Conservation (phyloP, 1,140 invertebrate species). For the Acromyrmex echinatior region DNA sequence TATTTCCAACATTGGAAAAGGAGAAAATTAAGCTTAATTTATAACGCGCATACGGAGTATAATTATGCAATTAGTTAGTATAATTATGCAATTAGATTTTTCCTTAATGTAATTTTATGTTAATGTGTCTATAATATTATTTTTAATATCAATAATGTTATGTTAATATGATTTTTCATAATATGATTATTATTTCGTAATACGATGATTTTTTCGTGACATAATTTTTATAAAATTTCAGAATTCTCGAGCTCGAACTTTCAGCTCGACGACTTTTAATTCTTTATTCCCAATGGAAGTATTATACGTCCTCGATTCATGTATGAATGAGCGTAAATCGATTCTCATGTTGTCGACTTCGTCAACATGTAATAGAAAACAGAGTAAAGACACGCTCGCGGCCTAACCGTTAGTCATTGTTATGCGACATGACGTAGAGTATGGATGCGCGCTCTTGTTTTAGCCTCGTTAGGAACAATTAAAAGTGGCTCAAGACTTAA, state of each 20-base stretch:
- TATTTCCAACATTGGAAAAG: background rate
- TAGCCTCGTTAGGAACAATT: conserved; percentile 80
- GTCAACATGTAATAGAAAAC: conserved; percentile 62
- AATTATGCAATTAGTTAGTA: background rate
- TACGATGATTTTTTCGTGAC: too few species aligned
- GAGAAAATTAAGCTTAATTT: background rate
- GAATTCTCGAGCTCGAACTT: background rate
- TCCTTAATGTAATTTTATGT: background rate
- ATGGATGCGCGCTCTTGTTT: conserved; percentile 50
- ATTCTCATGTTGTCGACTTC: conserved; percentile 23
- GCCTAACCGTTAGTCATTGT: conserved; percentile 77
- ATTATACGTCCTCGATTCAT: background rate
- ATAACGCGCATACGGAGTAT: background rate
- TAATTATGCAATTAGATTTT: background rate
- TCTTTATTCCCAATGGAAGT: background rate
- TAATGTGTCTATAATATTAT: too few species aligned
- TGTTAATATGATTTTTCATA: too few species aligned
- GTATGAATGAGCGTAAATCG: conserved; percentile 38
- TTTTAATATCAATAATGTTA: too few species aligned
- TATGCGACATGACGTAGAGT: conserved; percentile 69
- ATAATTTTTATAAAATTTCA: too few species aligned
- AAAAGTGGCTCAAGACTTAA: conserved; percentile 78
- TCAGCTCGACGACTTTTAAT: background rate
- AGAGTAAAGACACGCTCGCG: conserved; percentile 65
- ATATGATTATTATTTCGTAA: too few species aligned